phyloP scores from a whole-genome alignment of 1,140 invertebrate species.

The Pomacea maculata region DNA sequence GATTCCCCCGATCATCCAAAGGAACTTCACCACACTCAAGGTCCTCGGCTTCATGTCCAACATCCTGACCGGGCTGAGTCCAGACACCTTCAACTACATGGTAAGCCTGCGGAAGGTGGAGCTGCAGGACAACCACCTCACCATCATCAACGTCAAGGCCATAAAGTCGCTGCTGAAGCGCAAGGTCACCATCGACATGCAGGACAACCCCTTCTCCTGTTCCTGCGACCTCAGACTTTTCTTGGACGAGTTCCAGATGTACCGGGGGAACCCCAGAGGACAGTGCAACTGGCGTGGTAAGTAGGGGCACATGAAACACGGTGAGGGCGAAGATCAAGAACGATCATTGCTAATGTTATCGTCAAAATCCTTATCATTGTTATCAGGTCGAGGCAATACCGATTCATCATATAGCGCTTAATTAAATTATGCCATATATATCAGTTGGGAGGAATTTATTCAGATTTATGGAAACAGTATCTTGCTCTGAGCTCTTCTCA shows the following conservation, averaged over 20 bases:
- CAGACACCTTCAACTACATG: neutral
- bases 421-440: too few relatives aligned
- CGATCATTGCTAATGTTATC: too few relatives aligned
- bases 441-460: too few relatives aligned
- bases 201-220: constrained; percentile 32
- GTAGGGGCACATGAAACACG: too few relatives aligned
- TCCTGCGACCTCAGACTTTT: constrained; percentile 27
- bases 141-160: neutral
- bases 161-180: neutral
- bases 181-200: constrained; percentile 15
- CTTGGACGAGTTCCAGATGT: constrained; percentile 18
- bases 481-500: too few relatives aligned
- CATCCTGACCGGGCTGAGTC: neutral
- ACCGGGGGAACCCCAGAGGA: too few relatives aligned
- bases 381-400: too few relatives aligned
- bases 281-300: too few relatives aligned
- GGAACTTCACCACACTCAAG: constrained; percentile 4
- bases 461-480: too few relatives aligned
- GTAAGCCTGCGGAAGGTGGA: neutral
- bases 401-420: too few relatives aligned
- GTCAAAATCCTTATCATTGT: too few relatives aligned
- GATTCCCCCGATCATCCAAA: neutral
- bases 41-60: neutral
- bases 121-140: constrained; percentile 14
- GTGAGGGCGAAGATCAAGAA: too few relatives aligned